These are phyloP conservation scores for Sitophilus oryzae DNA, from an alignment of 1,140 invertebrate species.

Conservation along the genomic window DNA sequence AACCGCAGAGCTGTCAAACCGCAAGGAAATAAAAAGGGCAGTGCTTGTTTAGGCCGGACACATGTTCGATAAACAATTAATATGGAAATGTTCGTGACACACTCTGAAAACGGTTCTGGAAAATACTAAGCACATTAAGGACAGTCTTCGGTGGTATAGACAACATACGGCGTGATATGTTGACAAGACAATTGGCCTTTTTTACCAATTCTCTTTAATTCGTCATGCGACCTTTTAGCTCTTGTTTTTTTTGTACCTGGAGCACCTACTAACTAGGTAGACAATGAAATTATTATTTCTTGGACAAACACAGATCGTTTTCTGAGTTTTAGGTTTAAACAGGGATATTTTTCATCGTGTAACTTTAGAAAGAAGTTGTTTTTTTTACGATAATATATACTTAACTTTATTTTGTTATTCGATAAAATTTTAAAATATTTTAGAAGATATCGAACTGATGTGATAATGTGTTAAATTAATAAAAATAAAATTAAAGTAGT, in stretches of 20 bases:
- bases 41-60: conserved; percentile 26
- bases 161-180: conserved; percentile 41
- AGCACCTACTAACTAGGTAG: not conserved
- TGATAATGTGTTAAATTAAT: too few species aligned
- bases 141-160: conserved; percentile 17
- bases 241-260: not conserved
- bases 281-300: too few species aligned
- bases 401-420: too few species aligned
- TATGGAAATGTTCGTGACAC: conserved; percentile 36
- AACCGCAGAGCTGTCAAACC: conserved; percentile 25
- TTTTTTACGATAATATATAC: too few species aligned
- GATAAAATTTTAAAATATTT: too few species aligned
- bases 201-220: conserved; percentile 30
- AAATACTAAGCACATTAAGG: conserved; percentile 20
- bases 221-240: conserved; percentile 25
- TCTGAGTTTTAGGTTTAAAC: too few species aligned
- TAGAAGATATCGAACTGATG: too few species aligned
- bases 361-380: too few species aligned
- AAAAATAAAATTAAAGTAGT: too few species aligned
- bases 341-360: conserved; percentile 5
- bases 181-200: conserved; percentile 37
- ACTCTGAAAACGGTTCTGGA: conserved; percentile 10
- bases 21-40: conserved; percentile 19
- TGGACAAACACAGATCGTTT: too few species aligned
- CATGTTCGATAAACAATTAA: conserved; percentile 37